phyloP scores from a whole-genome alignment of 2,113 vertebrate genomes.

The Camelus bactrianus region DNA sequence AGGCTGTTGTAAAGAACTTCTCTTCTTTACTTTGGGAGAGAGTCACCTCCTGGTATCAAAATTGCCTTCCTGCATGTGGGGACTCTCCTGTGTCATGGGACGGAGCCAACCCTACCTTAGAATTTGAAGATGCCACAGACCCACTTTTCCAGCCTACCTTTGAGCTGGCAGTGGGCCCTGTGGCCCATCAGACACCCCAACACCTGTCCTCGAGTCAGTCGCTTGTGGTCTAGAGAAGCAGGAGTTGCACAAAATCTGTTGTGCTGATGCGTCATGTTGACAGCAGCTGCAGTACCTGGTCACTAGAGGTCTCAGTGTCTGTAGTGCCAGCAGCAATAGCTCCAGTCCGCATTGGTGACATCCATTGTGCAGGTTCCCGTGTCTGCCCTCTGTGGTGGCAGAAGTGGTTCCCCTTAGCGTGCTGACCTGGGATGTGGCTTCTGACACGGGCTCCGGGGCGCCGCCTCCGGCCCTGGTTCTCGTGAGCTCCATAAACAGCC shows the following conservation, averaged over 20 bases:
- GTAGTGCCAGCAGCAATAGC: not conserved
- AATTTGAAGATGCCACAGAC: not conserved
- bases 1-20: not conserved
- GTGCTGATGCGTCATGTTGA: not conserved
- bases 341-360: not conserved
- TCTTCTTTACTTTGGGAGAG: not conserved
- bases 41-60: not conserved
- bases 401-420: not conserved
- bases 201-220: not conserved
- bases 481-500: not conserved
- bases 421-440: not conserved
- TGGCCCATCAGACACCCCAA: not conserved
- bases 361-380: not conserved
- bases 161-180: not conserved
- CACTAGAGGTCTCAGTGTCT: not conserved
- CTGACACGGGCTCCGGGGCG: not conserved
- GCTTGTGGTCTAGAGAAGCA: not conserved
- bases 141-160: not conserved
- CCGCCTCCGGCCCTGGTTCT: not conserved
- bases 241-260: not conserved
- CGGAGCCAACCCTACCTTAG: not conserved
- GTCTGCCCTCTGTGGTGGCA: not conserved
- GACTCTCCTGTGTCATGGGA: not conserved
- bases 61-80: not conserved
- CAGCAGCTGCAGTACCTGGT: not conserved